Percentiles rank a stretch among this genome's conserved stretches.
phyloP scores from a whole-genome alignment of 2,113 vertebrate species.

The Malurus elegans region DNA sequence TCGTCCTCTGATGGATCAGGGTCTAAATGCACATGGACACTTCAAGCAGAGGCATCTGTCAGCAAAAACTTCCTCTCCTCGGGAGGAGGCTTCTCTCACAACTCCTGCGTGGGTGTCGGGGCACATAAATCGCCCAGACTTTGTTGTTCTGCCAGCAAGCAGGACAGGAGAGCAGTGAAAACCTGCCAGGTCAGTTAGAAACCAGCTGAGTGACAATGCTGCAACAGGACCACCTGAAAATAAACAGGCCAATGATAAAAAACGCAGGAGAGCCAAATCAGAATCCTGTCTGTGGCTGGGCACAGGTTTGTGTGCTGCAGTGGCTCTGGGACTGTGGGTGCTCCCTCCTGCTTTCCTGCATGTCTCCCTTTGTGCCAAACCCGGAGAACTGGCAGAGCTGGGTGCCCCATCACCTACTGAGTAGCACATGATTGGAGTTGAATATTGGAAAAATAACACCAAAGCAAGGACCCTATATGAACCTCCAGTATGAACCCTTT shows the following conservation, averaged over 20 bases:
- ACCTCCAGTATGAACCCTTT: not conserved
- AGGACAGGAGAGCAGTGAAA: conserved; percentile 19
- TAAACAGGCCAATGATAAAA: not conserved
- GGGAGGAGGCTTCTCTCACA: not conserved
- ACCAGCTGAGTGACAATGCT: conserved; percentile 19
- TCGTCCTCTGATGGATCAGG: not conserved
- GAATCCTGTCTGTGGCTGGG: not conserved
- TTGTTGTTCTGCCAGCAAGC: conserved; percentile 23
- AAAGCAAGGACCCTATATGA: rapidly evolving
- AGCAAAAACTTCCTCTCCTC: not conserved
- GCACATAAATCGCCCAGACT: conserved; percentile 15
- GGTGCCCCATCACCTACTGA: not conserved
- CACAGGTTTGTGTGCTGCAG: rapidly evolving
- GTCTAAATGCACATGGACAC: not conserved
- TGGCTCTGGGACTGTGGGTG: not conserved
- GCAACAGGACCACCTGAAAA: not conserved
- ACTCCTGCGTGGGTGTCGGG: not conserved
- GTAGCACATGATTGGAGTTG: rapidly evolving
- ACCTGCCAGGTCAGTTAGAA: conserved; percentile 34
- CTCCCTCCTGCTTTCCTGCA: not conserved
- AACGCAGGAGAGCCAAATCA: rapidly evolving
- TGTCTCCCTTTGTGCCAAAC: not conserved
- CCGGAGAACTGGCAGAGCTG: rapidly evolving
- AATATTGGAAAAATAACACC: no score
- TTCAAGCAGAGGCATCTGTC: conserved; percentile 17